phyloP scores from a whole-genome alignment of 2,797 vertebrate species.

The Labroides dimidiatus region DNA sequence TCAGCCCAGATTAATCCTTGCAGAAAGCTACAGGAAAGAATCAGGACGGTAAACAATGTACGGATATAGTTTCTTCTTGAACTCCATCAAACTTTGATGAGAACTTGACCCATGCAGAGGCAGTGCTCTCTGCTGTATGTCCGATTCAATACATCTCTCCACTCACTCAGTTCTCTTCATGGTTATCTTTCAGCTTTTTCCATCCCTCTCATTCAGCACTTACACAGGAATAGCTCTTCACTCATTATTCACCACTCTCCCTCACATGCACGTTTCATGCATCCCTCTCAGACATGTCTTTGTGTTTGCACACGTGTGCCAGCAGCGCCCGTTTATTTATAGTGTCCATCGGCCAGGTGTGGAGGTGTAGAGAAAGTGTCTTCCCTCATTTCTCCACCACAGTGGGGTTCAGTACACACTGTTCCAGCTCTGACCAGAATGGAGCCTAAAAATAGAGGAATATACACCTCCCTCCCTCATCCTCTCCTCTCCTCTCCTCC shows the following conservation, averaged over 20 bases:
- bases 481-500: slow-evolving; percentile 6
- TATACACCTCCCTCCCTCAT: slow-evolving; percentile 44
- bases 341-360: slow-evolving; percentile 61
- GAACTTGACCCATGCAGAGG: slow-evolving; percentile 67
- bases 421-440: slow-evolving; percentile 71
- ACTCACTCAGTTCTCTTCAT: slow-evolving; percentile 12
- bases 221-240: slow-evolving; percentile 39
- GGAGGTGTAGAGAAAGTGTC: slow-evolving; percentile 49
- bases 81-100: slow-evolving; percentile 74
- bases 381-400: slow-evolving; percentile 50
- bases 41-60: slow-evolving; percentile 28
- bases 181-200: slow-evolving; percentile 33
- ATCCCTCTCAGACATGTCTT: slow-evolving; percentile 24
- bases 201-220: slow-evolving; percentile 29
- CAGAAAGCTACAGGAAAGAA: slow-evolving; percentile 20
- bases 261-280: slow-evolving; percentile 6
- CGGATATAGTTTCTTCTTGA: slow-evolving; percentile 60
- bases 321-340: slow-evolving; percentile 55
- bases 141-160: neutral
- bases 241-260: slow-evolving; percentile 48
- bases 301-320: slow-evolving; percentile 35
- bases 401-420: slow-evolving; percentile 59
- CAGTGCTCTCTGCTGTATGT: slow-evolving; percentile 20
- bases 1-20: slow-evolving; percentile 11
- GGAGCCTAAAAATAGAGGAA: slow-evolving; percentile 77